phyloP scores from a whole-genome alignment of 2,888 invertebrate genomes.

The Teleiodes luculella region DNA sequence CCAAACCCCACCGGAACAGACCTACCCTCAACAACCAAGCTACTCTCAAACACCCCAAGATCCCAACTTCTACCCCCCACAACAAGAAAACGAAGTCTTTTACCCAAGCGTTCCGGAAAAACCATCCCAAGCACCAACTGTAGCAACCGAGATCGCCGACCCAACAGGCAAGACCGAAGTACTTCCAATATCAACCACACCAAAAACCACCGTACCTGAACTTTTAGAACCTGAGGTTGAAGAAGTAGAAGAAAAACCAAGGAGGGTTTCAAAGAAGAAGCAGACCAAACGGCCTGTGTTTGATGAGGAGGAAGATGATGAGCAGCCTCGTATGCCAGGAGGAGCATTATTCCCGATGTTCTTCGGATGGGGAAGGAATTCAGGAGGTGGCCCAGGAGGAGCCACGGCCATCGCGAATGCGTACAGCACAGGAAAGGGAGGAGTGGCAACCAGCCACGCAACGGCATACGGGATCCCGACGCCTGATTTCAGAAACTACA shows the following conservation, averaged over 20 bases:
- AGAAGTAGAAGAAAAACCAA: slow-evolving; percentile 53
- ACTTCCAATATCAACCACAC: slow-evolving; percentile 48
- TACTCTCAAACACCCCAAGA: neutral
- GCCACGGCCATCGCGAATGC: slow-evolving; percentile 86
- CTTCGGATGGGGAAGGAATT: slow-evolving; percentile 71
- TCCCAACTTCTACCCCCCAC: slow-evolving; percentile 38
- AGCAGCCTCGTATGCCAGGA: slow-evolving; percentile 62
- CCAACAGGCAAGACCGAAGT: slow-evolving; percentile 55
- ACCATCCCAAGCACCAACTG: slow-evolving; percentile 45
- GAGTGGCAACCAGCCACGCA: slow-evolving; percentile 85
- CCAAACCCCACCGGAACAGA: slow-evolving; percentile 52
- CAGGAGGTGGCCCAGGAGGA: slow-evolving; percentile 73
- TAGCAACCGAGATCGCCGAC: slow-evolving; percentile 51
- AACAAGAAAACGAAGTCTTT: slow-evolving; percentile 67
- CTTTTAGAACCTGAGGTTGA: slow-evolving; percentile 56
- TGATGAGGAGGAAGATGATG: slow-evolving; percentile 76
- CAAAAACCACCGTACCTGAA: slow-evolving; percentile 51
- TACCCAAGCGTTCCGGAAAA: slow-evolving; percentile 45
- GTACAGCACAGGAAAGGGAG: slow-evolving; percentile 84
- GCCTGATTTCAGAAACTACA: slow-evolving; percentile 40
- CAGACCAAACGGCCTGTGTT: slow-evolving; percentile 56
- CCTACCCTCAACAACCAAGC: neutral
- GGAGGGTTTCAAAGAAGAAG: slow-evolving; percentile 58
- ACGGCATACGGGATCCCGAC: slow-evolving; percentile 83
- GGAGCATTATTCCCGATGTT: slow-evolving; percentile 84